These are phyloP conservation scores for Nomada hirtipes DNA, from an alignment of 2,888 invertebrate genomes.

Conservation along the genomic window DNA sequence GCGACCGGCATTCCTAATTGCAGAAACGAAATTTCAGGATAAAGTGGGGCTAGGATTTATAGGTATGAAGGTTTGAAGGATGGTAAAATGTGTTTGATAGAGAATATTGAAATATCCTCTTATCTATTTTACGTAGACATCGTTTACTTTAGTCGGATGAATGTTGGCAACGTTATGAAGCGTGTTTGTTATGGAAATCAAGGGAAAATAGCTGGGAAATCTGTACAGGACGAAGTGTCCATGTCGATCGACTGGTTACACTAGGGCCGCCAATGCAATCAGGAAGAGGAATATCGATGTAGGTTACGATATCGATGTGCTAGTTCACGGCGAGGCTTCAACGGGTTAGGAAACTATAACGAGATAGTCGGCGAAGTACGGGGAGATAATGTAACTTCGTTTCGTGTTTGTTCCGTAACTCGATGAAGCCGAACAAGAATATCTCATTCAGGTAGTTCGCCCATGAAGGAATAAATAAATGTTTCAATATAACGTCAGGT, in stretches of 20 bases:
- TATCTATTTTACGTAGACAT: too few species aligned
- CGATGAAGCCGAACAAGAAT: conserved; percentile 4
- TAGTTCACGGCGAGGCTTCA: conserved; percentile 28
- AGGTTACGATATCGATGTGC: conserved; percentile 37
- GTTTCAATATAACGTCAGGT: background rate
- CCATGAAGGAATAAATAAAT: background rate
- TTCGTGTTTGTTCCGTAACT: conserved; percentile 32
- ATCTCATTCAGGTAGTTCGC: background rate
- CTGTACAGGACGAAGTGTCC: conserved; percentile 18
- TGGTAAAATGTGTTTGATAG: too few species aligned
- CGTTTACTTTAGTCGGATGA: too few species aligned
- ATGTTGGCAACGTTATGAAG: background rate
- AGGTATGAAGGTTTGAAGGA: too few species aligned
- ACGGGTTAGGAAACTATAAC: conserved; percentile 48
- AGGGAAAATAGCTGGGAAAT: background rate
- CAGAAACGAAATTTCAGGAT: too few species aligned
- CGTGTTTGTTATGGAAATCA: conserved; percentile 24
- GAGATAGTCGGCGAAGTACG: conserved; percentile 19
- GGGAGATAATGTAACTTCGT: conserved; percentile 31
- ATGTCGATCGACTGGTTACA: background rate
- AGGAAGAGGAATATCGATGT: conserved; percentile 37
- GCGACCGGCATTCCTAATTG: too few species aligned
- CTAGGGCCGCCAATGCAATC: conserved; percentile 30
- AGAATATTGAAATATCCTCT: too few species aligned
- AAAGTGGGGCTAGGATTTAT: too few species aligned